These are phyloP conservation scores for Muraenolepis orangiensis DNA, from an alignment of 2,797 vertebrate genomes.

Conservation along the genomic window DNA sequence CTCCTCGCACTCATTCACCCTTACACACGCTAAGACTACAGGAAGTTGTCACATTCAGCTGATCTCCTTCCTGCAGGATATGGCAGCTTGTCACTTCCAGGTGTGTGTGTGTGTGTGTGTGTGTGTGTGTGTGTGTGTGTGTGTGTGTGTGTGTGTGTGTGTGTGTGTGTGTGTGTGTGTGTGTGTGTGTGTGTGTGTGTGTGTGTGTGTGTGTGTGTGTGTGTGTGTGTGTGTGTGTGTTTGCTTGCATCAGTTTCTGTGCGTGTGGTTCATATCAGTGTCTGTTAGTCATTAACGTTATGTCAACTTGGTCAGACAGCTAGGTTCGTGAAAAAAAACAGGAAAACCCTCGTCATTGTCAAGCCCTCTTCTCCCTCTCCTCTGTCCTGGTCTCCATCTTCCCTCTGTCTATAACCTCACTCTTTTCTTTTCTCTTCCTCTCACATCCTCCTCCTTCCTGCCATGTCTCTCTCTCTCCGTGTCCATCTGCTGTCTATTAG, in stretches of 20 bases:
- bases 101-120: conserved; percentile 24
- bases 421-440: conserved; percentile 18
- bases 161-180: conserved; percentile 5
- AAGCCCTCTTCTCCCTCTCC: not conserved
- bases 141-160: conserved; percentile 20
- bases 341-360: conserved; percentile 23
- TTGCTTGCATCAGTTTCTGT: conserved; percentile 3
- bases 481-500: not conserved
- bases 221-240: conserved; percentile 20
- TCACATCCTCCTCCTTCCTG: not conserved
- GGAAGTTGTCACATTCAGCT: conserved; percentile 39
- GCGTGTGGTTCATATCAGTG: conserved; percentile 5
- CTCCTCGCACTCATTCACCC: not conserved
- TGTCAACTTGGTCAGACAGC: conserved; percentile 20
- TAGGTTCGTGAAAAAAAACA: conserved; percentile 48
- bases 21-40: conserved; percentile 14
- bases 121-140: conserved; percentile 8
- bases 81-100: conserved; percentile 34
- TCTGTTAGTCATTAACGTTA: conserved; percentile 34
- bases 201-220: conserved; percentile 8
- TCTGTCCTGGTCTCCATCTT: not conserved
- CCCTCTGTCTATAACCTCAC: conserved; percentile 3
- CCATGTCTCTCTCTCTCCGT: not conserved
- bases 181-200: conserved; percentile 16
- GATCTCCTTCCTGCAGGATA: conserved; percentile 35